A percentile compares a stretch with the other conserved stretches of the same genome.
Conservation (phyloP, 2,888 invertebrate genomes). For the Copidosoma aretas region DNA sequence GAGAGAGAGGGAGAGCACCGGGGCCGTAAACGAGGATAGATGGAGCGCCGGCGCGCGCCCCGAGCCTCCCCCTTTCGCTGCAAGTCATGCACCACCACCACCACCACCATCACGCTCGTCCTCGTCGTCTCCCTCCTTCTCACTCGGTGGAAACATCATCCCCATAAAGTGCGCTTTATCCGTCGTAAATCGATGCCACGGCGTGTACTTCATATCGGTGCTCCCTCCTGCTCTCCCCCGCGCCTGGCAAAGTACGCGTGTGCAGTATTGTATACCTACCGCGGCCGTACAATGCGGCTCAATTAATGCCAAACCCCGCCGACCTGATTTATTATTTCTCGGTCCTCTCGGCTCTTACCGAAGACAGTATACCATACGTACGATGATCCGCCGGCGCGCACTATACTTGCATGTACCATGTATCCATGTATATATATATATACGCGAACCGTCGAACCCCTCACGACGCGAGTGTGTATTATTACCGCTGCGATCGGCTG, state of each 20-base stretch:
- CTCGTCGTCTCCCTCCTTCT: background rate
- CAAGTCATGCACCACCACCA: background rate
- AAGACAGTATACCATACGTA: no score
- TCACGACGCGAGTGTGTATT: no score
- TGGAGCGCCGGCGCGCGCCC: background rate
- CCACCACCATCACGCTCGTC: background rate
- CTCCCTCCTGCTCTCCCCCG: slow-evolving; percentile 28
- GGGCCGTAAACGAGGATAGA: background rate
- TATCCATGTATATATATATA: no score
- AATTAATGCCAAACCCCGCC: slow-evolving; percentile 60
- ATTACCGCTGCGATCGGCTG: no score
- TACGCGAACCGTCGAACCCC: no score
- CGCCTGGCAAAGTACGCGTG: no score
- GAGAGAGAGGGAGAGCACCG: background rate
- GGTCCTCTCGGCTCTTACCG: slow-evolving; percentile 43
- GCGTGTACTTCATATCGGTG: slow-evolving; percentile 54
- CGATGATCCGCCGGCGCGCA: no score
- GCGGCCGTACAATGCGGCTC: slow-evolving; percentile 57
- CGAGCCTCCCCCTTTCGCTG: background rate
- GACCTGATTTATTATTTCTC: slow-evolving; percentile 61
- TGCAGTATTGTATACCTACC: background rate
- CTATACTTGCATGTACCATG: no score
- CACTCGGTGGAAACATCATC: slow-evolving; percentile 58
- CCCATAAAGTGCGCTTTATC: slow-evolving; percentile 62
- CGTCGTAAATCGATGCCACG: slow-evolving; percentile 61